Base-by-base conservation (phyloP, 1,140 invertebrate genomes). In the Nomia melanderi region DNA sequence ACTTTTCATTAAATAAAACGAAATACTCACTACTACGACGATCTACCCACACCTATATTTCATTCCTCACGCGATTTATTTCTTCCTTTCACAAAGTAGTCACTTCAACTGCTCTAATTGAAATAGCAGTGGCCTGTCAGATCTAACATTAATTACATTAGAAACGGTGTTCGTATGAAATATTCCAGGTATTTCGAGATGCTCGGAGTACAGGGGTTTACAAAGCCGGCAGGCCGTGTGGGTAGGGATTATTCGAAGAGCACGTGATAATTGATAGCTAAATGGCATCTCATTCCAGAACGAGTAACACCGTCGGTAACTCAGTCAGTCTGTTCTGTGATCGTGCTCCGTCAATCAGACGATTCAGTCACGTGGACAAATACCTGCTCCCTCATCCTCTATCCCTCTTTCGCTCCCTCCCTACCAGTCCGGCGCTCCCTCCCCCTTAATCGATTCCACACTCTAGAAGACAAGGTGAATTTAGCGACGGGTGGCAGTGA, bases 281-380 rank as follows among this genome's bases (percentile, higher is more conserved):
- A 76, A 69, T 76, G 73, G 53, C 54, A 69, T 76, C 65, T 31
- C 41, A 69, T 76, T 76, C 65, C 73, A 57, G 57, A 77, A 77
- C 66, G 74, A 71, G 56, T 57, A 71, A 29, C 44, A 17, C 31
- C 20, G 67, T 31, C 31, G 14, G 23, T 53, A 50, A 41, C 29
- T 41, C 27, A 39, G 54, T 27, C 64, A 20, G 25, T 64, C 75
- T 36, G 54, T 17, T 66, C 56, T 77, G 60, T 53, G 81, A 80
- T 77, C 67, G 67, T 63, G 72, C 59, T 54, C 36, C 57, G 47
- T 47, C 63, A 76, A 80, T 83, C 72, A 80, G 63, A 44, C 67
- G 67, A 75, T 53, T 77, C 77, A 76, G 74, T 65, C 73, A 76
- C 73, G 63, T 80, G 81, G 44, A 62, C 73, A 79, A 70, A 80